Base-by-base conservation (phyloP, 2,888 invertebrate species). In the Drosophila demipolita region DNA sequence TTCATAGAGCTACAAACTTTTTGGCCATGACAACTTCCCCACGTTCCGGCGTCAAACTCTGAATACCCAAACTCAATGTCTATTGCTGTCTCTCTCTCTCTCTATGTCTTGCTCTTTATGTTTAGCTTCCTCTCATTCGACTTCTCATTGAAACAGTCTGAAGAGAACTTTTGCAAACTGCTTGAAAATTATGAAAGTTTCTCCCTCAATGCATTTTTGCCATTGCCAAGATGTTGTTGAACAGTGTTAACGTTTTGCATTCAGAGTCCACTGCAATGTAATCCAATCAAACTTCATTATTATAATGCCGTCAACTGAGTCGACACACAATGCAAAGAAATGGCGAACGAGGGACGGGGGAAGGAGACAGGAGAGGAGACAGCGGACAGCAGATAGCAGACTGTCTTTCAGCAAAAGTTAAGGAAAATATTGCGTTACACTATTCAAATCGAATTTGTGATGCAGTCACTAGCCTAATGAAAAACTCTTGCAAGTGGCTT, bases 271-370 rank as follows among this genome's bases (percentile, higher is more conserved):
- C 66, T 87, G 84, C 87, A 80, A 85, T 87, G 83, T 86, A 86
- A 86, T 87, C 85, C 85, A 86, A 86, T 86, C 85, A 86, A 86
- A 86, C 85, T 86, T 77, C 83, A 86, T 87, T 83, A 86, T 87
- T 82, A 85, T 83, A 87, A 87, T 81, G 85, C 79, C 74, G 68
- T 85, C 88, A 87, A 83, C 85, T 85, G 81, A 85, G 76, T 73
- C 76, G 78, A 78, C 61, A 85, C 62, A 85, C 84, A 85, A 74
- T 70, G 78, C 69, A 58, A 33, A 45, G 45, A 60, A 26, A 33
- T 38, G 35, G 8, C 73, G 55, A 68, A 54, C 77, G 15, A 33
- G 40, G 52, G 15, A 26, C 26, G 26, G 6, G 11, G 4, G 32
- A 15, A n/a, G 35, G 26, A 9, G 1, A n/a, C 4, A 40, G 45